Evolutionary conservation across 2,888 invertebrate species (phyloP).

Genomic region (Falcaria lacertinaria): DNA sequence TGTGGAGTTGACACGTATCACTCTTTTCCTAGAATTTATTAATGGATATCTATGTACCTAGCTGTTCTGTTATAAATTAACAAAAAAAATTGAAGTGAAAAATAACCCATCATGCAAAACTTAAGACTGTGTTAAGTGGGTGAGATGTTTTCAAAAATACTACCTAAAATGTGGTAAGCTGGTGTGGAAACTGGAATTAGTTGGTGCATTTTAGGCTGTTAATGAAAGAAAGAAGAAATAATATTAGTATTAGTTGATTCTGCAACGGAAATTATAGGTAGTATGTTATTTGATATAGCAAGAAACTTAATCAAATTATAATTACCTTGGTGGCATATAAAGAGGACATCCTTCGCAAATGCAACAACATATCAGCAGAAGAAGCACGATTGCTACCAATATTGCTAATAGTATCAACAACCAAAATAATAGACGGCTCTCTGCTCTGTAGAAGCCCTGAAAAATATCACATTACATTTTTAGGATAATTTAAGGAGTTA

Average conservation of each 20-base stretch:
- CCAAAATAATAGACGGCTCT: constrained; percentile 88
- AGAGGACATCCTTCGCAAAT: constrained; percentile 92
- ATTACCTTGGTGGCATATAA: constrained; percentile 86
- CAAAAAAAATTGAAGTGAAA: constrained; percentile 9
- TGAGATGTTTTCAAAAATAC: constrained; percentile 30
- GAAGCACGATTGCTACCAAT: constrained; percentile 84
- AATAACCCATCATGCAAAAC: constrained; percentile 2
- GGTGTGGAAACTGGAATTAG: constrained; percentile 54
- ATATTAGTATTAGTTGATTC: constrained; percentile 27
- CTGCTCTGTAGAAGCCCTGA: constrained; percentile 85
- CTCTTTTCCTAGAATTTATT: constrained; percentile 85
- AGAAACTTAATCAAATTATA: constrained; percentile 11
- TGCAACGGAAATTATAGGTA: background rate
- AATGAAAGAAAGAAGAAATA: constrained; percentile 42
- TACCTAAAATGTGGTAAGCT: constrained; percentile 56
- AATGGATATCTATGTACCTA: constrained; percentile 78
- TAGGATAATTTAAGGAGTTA: background rate
- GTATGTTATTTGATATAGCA: constrained; percentile 16
- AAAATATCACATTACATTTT: constrained; percentile 36
- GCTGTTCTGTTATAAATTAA: constrained; percentile 40
- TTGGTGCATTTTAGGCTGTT: constrained; percentile 68
- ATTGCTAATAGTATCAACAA: constrained; percentile 87
- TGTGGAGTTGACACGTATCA: constrained; percentile 86
- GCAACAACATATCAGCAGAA: constrained; percentile 88
- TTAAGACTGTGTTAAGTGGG: constrained; percentile 7